These are phyloP conservation scores for Agriopis leucophaearia DNA, from an alignment of 2,888 invertebrate species.

Conservation along the genomic window DNA sequence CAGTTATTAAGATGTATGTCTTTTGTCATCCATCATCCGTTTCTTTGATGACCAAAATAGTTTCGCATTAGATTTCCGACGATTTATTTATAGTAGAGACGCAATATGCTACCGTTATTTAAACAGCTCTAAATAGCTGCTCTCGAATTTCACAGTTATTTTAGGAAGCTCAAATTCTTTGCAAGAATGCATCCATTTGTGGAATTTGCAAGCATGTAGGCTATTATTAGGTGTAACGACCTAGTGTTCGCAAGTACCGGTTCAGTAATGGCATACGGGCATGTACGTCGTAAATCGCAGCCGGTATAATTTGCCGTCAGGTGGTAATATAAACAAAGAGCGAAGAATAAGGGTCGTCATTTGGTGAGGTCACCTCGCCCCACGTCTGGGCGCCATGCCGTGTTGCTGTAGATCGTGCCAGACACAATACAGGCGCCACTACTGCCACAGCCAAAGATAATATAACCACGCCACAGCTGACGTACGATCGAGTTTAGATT, in stretches of 20 bases:
- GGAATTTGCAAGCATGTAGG: not conserved
- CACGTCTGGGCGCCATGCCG: conserved; percentile 17
- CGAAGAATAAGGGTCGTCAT: conserved; percentile 43
- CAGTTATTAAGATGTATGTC: not conserved
- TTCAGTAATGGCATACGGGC: conserved; percentile 27
- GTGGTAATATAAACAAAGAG: conserved; percentile 50
- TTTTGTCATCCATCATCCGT: conserved; percentile 20
- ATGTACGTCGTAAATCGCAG: conserved; percentile 32
- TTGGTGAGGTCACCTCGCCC: conserved; percentile 33
- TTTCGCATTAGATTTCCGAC: conserved; percentile 1
- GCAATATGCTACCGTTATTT: not conserved
- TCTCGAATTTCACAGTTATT: conserved; percentile 8
- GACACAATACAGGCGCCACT: conserved; percentile 19
- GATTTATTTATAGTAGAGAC: conserved; percentile 12
- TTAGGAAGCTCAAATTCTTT: not conserved
- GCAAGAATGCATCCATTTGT: not conserved
- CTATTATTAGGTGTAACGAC: conserved; percentile 18
- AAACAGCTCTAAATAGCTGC: conserved; percentile 4
- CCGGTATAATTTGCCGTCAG: conserved; percentile 51
- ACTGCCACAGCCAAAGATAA: not conserved
- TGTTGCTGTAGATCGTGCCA: conserved; percentile 22
- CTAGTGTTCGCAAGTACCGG: conserved; percentile 21
- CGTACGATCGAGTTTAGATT: conserved; percentile 7
- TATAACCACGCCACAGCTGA: not conserved
- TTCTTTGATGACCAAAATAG: conserved; percentile 23